phyloP scores from a whole-genome alignment of 2,888 invertebrate genomes.

The Pyrochroa serraticornis region DNA sequence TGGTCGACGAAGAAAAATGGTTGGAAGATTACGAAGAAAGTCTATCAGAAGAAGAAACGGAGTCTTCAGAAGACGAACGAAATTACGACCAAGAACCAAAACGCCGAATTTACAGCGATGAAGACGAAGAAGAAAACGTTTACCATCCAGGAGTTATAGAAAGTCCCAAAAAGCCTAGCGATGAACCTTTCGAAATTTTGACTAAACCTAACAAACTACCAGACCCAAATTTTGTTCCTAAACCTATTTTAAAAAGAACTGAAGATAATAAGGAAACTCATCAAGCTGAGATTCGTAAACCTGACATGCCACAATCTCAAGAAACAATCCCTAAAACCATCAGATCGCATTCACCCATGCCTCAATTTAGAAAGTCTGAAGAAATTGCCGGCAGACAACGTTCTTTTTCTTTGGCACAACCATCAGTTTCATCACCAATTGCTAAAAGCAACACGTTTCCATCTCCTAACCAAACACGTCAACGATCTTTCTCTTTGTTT shows the following conservation, averaged over 20 bases:
- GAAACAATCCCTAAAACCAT: constrained; percentile 26
- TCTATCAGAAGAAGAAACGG: constrained; percentile 47
- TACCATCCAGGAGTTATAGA: constrained; percentile 70
- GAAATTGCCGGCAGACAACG: constrained; percentile 12
- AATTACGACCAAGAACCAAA: constrained; percentile 17
- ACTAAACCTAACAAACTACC: constrained; percentile 68
- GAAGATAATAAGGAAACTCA: constrained; percentile 41
- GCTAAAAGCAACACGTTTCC: constrained; percentile 7
- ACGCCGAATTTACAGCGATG: constrained; percentile 35
- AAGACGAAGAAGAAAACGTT: constrained; percentile 68
- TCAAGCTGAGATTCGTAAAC: constrained; percentile 19
- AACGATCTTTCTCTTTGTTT: constrained; percentile 42
- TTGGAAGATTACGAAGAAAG: constrained; percentile 55
- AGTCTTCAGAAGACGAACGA: constrained; percentile 51
- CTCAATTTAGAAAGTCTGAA: constrained; percentile 17
- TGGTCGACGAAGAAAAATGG: constrained; percentile 58
- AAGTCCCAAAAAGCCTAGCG: constrained; percentile 52
- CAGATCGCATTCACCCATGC: constrained; percentile 38
- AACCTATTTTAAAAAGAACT: constrained; percentile 74
- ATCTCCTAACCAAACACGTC: constrained; percentile 20
- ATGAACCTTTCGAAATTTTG: constrained; percentile 65
- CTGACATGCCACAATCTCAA: constrained; percentile 14
- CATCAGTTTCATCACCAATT: constrained; percentile 11
- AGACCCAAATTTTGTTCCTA: constrained; percentile 75
- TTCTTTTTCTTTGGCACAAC: constrained; percentile 30